Evolutionary conservation across 2,113 vertebrate species (phyloP).

Genomic region (Coracopsis vasa): DNA sequence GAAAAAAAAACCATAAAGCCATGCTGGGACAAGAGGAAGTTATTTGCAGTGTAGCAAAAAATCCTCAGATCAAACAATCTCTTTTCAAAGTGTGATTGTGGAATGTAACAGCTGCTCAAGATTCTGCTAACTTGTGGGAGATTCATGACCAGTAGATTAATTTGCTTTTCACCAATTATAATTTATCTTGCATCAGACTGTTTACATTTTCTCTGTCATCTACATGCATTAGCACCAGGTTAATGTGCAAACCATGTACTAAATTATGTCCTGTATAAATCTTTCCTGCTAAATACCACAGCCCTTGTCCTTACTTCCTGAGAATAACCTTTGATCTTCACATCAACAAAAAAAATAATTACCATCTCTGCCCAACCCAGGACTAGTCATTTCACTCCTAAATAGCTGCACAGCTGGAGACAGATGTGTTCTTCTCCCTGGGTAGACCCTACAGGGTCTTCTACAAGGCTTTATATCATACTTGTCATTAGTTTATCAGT

Average conservation of each 20-base stretch:
- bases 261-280: conserved; percentile 69
- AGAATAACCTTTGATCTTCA: conserved; percentile 79
- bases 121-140: conserved; percentile 51
- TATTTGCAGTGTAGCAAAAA: conserved; percentile 9
- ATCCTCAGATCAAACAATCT: not conserved
- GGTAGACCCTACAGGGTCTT: conserved; percentile 65
- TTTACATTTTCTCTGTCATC: conserved; percentile 74
- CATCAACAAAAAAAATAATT: conserved; percentile 78
- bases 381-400: conserved; percentile 65
- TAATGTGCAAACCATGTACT: conserved; percentile 69
- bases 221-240: conserved; percentile 72
- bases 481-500: conserved; percentile 84
- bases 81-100: conserved; percentile 46
- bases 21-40: not conserved
- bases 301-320: conserved; percentile 64
- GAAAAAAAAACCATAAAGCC: not conserved
- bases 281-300: conserved; percentile 65
- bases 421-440: conserved; percentile 76
- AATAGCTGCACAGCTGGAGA: conserved; percentile 76
- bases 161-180: conserved; percentile 74
- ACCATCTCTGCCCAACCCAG: conserved; percentile 58
- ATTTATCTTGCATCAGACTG: conserved; percentile 70
- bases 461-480: conserved; percentile 74
- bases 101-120: conserved; percentile 43
- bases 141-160: conserved; percentile 70